A percentile compares a stretch with the other conserved stretches of the same genome.
phyloP scores from a whole-genome alignment of 2,113 vertebrate species.

The Furnarius figulus region DNA sequence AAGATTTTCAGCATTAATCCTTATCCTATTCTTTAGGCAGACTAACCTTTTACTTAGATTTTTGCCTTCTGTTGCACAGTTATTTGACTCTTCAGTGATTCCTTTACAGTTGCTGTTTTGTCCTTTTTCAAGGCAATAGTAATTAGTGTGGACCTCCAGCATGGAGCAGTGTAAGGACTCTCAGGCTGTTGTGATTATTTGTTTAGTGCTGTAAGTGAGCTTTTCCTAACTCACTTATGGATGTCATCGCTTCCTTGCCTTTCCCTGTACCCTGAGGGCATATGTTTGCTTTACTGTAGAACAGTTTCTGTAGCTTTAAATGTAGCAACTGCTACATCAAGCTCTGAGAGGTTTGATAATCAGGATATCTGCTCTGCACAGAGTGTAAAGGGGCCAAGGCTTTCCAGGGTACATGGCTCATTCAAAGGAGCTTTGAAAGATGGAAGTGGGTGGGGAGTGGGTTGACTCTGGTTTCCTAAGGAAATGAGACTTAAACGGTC shows the following conservation, averaged over 20 bases:
- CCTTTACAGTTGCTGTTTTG: not conserved
- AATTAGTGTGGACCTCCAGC: not conserved
- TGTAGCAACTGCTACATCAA: not conserved
- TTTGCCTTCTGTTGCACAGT: slow-evolving; percentile 39
- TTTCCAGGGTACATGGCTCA: not conserved
- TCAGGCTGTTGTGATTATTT: not conserved
- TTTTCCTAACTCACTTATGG: not conserved
- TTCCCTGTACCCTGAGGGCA: not conserved
- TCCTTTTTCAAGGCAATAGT: not conserved
- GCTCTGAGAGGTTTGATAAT: not conserved
- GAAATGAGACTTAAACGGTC: slow-evolving; percentile 15
- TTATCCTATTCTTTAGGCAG: slow-evolving; percentile 21
- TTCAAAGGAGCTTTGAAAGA: not conserved
- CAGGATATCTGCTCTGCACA: not conserved
- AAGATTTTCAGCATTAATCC: slow-evolving; percentile 41
- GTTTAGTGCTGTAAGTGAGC: not conserved
- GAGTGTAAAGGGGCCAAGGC: not conserved
- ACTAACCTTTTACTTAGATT: slow-evolving; percentile 46
- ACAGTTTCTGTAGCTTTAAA: not conserved
- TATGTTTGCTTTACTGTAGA: not conserved
- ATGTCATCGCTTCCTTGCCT: not conserved
- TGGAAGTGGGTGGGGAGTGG: slow-evolving; percentile 21
- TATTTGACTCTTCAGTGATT: slow-evolving; percentile 4
- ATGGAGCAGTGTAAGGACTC: not conserved
- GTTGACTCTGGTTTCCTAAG: slow-evolving; percentile 24